Conservation (phyloP, 64 coral and sea anemone genomes). For the Porites lutea region DNA sequence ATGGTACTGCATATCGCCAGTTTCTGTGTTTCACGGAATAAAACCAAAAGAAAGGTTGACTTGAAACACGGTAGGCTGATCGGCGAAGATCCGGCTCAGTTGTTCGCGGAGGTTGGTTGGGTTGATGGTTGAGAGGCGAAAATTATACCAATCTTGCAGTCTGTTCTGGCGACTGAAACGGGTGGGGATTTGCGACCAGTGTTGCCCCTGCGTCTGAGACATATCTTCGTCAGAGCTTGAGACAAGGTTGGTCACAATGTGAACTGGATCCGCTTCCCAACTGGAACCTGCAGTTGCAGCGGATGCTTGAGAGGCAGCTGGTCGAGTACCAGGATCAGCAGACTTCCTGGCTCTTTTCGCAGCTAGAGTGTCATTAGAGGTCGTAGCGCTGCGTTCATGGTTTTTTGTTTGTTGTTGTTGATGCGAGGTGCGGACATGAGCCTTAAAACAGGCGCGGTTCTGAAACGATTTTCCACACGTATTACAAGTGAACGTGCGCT, state of each 20-base stretch:
- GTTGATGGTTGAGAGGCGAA: background rate
- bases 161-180: background rate
- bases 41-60: background rate
- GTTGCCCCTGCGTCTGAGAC: background rate
- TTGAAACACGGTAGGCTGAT: background rate
- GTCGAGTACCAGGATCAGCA: too few species aligned
- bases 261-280: background rate
- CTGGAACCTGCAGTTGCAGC: background rate
- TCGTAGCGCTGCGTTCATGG: too few species aligned
- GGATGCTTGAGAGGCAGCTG: too few species aligned
- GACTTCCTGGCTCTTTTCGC: too few species aligned
- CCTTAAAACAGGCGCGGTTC: too few species aligned
- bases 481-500: too few species aligned
- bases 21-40: background rate
- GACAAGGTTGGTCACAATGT: background rate
- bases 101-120: background rate
- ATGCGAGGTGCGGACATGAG: too few species aligned
- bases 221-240: background rate
- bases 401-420: too few species aligned
- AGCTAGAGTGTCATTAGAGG: too few species aligned
- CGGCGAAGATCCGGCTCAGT: background rate
- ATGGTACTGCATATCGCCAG: background rate
- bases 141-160: background rate
- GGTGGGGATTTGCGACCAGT: slow-evolving; percentile 19
- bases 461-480: too few species aligned